Conservation (phyloP, 2,797 vertebrate species). For the Lates japonicus region DNA sequence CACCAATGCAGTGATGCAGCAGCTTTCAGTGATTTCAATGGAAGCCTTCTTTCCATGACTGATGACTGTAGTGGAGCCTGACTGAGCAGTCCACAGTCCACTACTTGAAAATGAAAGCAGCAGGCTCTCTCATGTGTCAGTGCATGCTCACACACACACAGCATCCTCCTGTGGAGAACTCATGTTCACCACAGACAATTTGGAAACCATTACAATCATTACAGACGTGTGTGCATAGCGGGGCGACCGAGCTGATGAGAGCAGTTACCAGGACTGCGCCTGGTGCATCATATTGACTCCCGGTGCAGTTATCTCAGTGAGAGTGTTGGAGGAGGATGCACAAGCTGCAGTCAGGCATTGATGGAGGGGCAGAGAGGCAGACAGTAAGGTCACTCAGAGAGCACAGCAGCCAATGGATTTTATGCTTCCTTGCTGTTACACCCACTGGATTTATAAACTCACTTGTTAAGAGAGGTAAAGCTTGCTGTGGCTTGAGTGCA, state of each 20-base stretch:
- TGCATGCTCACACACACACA: constrained; percentile 32
- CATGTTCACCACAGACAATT: constrained; percentile 46
- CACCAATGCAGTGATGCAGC: constrained; percentile 21
- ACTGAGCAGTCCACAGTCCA: constrained; percentile 31
- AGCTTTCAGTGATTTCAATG: constrained; percentile 27
- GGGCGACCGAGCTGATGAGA: constrained; percentile 50
- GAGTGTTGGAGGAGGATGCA: constrained; percentile 37
- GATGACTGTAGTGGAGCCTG: constrained; percentile 37
- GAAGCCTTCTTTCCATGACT: constrained; percentile 21
- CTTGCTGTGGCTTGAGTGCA: constrained; percentile 44
- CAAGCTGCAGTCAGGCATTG: constrained; percentile 39
- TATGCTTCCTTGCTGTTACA: constrained; percentile 66
- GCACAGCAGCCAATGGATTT: constrained; percentile 63
- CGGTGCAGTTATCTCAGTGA: constrained; percentile 48
- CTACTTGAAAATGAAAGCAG: constrained; percentile 51
- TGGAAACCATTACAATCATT: constrained; percentile 69
- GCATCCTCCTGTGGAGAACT: constrained; percentile 47
- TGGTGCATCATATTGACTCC: constrained; percentile 46
- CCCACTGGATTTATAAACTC: constrained; percentile 67
- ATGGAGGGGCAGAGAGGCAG: constrained; percentile 52
- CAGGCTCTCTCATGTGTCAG: constrained; percentile 19
- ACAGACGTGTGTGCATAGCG: constrained; percentile 22
- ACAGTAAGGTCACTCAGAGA: constrained; percentile 69
- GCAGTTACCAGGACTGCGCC: constrained; percentile 45
- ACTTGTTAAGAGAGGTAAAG: constrained; percentile 61